phyloP scores from a whole-genome alignment of 2,797 vertebrate genomes.

The Glossophaga mutica region DNA sequence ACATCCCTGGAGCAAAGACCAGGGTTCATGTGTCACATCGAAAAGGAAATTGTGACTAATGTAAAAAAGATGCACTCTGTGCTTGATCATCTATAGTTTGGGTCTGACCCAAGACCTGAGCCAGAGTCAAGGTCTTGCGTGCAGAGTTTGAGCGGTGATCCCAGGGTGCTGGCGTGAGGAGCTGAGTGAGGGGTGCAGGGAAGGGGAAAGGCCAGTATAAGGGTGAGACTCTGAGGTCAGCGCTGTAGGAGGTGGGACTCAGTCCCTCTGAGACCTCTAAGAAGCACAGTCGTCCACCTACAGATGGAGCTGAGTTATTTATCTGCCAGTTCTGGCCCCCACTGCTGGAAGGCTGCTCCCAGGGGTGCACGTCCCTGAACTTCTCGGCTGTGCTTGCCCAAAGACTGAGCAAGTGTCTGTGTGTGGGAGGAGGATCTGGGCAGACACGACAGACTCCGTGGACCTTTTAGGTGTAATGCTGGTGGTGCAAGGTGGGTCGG shows the following conservation, averaged over 20 bases:
- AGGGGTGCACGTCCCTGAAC: background rate
- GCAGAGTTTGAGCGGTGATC: background rate
- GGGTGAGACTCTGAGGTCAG: background rate
- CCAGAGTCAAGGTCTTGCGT: background rate
- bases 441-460: fast-evolving
- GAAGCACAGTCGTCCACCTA: background rate
- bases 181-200: background rate
- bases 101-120: background rate
- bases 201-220: background rate
- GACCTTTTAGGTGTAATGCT: background rate
- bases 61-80: background rate
- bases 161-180: background rate
- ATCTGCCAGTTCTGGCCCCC: background rate
- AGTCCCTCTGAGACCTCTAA: background rate
- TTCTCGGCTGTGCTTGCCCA: background rate
- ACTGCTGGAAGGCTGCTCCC: background rate
- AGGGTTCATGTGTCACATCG: background rate
- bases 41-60: background rate
- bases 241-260: background rate
- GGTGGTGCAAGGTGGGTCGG: background rate
- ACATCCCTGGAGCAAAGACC: background rate
- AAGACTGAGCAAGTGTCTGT: background rate
- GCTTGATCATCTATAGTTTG: background rate
- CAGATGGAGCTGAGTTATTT: background rate
- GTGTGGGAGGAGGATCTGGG: background rate